Conservation (phyloP, 2,888 invertebrate genomes). For the Octonoba sinensis region DNA sequence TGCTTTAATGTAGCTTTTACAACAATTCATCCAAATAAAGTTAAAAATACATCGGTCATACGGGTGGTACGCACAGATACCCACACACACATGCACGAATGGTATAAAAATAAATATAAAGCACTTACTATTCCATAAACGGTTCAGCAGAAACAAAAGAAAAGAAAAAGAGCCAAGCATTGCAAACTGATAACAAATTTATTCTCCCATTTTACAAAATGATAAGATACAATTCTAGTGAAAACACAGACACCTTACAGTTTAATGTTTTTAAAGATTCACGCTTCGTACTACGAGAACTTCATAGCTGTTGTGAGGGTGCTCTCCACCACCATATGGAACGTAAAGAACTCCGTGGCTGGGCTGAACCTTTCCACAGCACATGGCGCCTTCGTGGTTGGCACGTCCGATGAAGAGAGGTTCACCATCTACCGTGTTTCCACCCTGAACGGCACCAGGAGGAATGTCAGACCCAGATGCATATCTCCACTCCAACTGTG, state of each 20-base stretch:
- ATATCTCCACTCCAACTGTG: slow-evolving; percentile 50
- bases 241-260: neutral
- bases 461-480: slow-evolving; percentile 41
- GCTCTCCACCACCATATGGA: slow-evolving; percentile 54
- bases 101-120: no score
- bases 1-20: no score
- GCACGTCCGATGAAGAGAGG: slow-evolving; percentile 60
- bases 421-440: slow-evolving; percentile 51
- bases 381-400: slow-evolving; percentile 59
- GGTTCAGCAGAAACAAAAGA: no score
- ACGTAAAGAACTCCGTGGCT: slow-evolving; percentile 61
- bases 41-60: no score
- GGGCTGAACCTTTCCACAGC: slow-evolving; percentile 63
- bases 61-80: no score
- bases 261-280: slow-evolving; percentile 39
- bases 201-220: slow-evolving; percentile 7
- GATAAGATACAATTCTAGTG: neutral
- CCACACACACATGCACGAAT: no score
- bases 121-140: no score
- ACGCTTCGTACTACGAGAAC: slow-evolving; percentile 45
- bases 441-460: slow-evolving; percentile 62
- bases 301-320: slow-evolving; percentile 47
- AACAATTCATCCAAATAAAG: no score
- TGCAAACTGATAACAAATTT: neutral
- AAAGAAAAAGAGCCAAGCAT: neutral